These are phyloP conservation scores for Labeo rohita DNA, from an alignment of 2,113 vertebrate genomes.

Conservation along the genomic window DNA sequence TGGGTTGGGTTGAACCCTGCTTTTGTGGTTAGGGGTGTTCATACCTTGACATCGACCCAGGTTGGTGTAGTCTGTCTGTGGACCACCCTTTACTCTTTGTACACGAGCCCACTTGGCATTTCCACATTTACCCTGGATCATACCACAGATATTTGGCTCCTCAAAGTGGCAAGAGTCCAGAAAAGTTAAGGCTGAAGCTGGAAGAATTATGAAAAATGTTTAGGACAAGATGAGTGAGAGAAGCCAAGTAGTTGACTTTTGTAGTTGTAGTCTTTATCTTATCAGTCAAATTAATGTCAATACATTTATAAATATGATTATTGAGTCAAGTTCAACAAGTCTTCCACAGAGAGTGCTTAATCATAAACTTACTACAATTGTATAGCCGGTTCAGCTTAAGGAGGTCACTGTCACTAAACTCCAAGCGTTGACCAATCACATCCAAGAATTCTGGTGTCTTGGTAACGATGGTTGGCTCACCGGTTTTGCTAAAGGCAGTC, in stretches of 20 bases:
- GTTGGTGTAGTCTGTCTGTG: constrained; percentile 82
- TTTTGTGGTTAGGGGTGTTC: background rate
- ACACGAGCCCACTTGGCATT: constrained; percentile 78
- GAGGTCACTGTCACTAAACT: constrained; percentile 91
- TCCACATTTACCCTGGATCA: constrained; percentile 85
- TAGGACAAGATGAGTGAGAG: background rate
- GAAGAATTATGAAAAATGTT: constrained; percentile 1
- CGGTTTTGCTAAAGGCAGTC: constrained; percentile 81
- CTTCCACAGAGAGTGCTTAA: background rate
- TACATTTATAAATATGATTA: background rate
- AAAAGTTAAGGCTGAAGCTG: constrained; percentile 85
- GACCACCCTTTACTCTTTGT: constrained; percentile 70
- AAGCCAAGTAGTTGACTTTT: background rate
- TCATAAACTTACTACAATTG: constrained; percentile 84
- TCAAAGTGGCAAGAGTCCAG: constrained; percentile 93
- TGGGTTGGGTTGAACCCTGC: background rate
- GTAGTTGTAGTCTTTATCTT: background rate
- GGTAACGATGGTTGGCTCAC: constrained; percentile 87
- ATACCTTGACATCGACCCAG: constrained; percentile 87
- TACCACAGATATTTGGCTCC: constrained; percentile 88
- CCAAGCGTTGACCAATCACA: constrained; percentile 92
- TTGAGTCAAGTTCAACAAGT: background rate
- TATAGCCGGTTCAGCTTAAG: constrained; percentile 87
- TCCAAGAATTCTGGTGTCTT: constrained; percentile 85
- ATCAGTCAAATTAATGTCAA: background rate